These are phyloP conservation scores for Nyctibius bracteatus DNA, from an alignment of 2,113 vertebrate genomes.

Conservation along the genomic window DNA sequence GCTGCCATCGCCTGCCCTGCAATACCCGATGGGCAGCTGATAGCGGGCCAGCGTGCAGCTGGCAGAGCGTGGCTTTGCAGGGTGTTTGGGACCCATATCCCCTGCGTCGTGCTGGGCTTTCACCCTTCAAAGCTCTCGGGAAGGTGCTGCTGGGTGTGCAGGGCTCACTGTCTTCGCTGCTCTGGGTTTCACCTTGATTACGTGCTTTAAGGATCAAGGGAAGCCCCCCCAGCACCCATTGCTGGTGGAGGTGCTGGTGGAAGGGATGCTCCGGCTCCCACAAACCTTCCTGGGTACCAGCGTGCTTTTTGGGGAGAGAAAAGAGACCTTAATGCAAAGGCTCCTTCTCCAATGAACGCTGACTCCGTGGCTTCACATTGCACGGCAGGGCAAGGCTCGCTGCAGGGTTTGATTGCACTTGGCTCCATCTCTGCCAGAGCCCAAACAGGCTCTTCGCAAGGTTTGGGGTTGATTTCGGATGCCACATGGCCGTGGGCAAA, in stretches of 20 bases:
- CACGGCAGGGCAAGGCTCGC: fast-evolving
- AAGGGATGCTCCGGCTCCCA: neutral
- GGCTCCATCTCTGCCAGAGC: neutral
- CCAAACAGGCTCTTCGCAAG: neutral
- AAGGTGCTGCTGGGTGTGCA: neutral
- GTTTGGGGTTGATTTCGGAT: neutral
- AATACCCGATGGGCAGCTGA: fast-evolving
- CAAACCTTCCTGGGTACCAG: fast-evolving
- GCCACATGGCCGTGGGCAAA: neutral
- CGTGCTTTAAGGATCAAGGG: fast-evolving
- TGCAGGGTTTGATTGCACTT: neutral
- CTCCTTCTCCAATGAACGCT: fast-evolving
- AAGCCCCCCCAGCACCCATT: fast-evolving
- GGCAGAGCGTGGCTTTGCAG: fast-evolving
- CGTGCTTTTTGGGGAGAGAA: neutral
- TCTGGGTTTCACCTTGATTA: fast-evolving
- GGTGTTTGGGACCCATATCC: fast-evolving
- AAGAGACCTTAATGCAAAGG: neutral
- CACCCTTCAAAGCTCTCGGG: fast-evolving
- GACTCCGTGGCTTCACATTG: fast-evolving
- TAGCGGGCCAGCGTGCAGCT: neutral
- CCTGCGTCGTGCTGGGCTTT: fast-evolving
- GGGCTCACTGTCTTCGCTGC: neutral
- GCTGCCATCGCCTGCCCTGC: neutral
- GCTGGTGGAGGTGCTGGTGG: neutral